A percentile compares a stretch with the other conserved stretches of the same genome.
Conservation (phyloP, 2,888 invertebrate species). For the Callyntrura guangdongensis region DNA sequence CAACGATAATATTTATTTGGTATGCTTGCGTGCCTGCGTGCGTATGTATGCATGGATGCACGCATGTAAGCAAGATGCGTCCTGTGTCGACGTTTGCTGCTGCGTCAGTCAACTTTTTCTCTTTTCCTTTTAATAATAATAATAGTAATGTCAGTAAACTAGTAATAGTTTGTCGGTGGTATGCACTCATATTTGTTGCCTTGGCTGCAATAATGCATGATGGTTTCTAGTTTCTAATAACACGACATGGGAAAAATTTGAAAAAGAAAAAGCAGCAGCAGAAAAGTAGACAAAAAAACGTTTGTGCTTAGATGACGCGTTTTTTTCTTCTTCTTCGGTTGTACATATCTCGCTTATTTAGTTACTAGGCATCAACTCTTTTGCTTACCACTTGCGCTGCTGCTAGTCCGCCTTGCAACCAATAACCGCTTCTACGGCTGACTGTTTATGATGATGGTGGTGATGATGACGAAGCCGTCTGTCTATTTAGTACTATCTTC, state of each 20-base stretch:
- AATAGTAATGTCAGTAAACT: neutral
- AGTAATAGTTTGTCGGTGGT: too few relatives aligned
- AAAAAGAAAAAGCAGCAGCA: neutral
- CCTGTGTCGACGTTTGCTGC: neutral
- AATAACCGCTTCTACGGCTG: constrained; percentile 7
- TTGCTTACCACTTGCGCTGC: neutral
- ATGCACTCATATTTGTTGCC: neutral
- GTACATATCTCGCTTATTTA: neutral
- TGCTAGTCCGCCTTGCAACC: neutral
- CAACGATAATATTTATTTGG: neutral
- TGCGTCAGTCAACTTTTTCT: constrained; percentile 24
- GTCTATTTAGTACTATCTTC: constrained; percentile 33
- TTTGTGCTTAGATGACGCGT: constrained; percentile 23
- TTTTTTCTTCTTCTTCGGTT: neutral
- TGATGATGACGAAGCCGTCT: neutral
- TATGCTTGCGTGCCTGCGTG: neutral
- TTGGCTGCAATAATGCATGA: neutral
- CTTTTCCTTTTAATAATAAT: neutral
- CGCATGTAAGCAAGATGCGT: constrained; percentile 28
- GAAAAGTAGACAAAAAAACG: neutral
- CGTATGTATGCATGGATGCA: constrained; percentile 23
- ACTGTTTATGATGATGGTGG: neutral
- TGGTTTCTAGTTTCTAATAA: constrained; percentile 1
- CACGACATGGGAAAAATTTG: constrained; percentile 32
- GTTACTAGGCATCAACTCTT: neutral